These are phyloP conservation scores for Gryllus bimaculatus DNA, from an alignment of 1,140 invertebrate species.

Conservation along the genomic window DNA sequence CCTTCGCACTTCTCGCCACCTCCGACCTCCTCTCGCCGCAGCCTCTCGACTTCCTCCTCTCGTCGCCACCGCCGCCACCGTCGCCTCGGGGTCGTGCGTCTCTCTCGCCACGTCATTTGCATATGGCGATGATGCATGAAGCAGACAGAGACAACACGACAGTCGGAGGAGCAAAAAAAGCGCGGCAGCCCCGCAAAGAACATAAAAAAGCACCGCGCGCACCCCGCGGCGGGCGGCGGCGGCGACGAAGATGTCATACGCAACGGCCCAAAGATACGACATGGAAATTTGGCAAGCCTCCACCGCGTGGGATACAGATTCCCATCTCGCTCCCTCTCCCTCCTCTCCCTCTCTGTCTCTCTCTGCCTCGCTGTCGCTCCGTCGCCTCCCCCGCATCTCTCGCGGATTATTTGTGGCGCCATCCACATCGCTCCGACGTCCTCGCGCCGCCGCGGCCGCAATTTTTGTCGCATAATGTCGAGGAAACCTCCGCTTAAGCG, in stretches of 20 bases:
- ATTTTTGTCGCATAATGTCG: no score
- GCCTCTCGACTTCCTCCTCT: no score
- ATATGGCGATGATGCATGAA: constrained; percentile 1
- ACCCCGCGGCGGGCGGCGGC: no score
- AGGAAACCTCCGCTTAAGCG: no score
- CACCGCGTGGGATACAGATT: neutral
- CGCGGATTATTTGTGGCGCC: no score
- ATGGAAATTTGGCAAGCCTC: neutral
- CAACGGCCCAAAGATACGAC: neutral
- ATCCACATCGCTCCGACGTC: no score
- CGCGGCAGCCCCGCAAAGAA: neutral
- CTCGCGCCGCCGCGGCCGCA: no score
- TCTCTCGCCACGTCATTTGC: neutral
- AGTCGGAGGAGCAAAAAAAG: neutral
- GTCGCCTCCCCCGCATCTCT: neutral
- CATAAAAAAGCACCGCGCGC: neutral
- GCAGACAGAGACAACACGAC: neutral
- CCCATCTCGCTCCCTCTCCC: neutral
- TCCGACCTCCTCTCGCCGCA: neutral
- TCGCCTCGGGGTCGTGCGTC: neutral
- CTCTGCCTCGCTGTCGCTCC: neutral
- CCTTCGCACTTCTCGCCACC: neutral
- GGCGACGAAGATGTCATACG: neutral
- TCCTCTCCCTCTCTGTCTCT: no score
- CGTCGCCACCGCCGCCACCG: no score